A percentile compares a stretch with the other conserved stretches of the same genome.
Conservation (phyloP, 2,888 invertebrate species). For the Ommatoiulus sabulosus region DNA sequence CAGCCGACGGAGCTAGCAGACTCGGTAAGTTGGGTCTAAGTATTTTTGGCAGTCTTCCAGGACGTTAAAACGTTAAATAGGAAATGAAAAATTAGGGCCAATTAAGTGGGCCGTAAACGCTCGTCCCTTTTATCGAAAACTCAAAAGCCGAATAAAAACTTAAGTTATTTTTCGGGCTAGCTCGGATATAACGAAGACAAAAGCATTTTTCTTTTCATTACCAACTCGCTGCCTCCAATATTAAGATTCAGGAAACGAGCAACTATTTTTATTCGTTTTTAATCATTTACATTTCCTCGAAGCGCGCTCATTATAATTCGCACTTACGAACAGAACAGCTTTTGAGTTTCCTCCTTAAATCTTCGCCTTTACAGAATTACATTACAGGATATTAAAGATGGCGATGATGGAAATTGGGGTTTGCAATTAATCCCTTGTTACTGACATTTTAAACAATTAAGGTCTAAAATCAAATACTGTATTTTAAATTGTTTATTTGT, state of each 20-base stretch:
- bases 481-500: no score
- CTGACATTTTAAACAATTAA: no score
- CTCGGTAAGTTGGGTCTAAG: no score
- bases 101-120: constrained; percentile 1
- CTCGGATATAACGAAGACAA: constrained; percentile 11
- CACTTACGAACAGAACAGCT: not conserved
- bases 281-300: constrained; percentile 34
- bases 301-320: not conserved
- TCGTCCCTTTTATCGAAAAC: not conserved
- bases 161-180: not conserved
- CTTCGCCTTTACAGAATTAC: not conserved
- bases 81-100: constrained; percentile 34
- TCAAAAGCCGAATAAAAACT: not conserved
- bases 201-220: no score
- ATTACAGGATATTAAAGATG: not conserved
- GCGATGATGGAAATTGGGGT: no score
- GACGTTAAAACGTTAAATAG: not conserved
- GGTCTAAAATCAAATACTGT: no score
- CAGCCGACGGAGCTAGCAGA: not conserved
- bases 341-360: not conserved
- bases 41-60: not conserved
- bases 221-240: not conserved
- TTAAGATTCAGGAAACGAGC: not conserved
- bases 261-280: constrained; percentile 7
- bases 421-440: no score